Percentiles rank a stretch among this genome's conserved stretches.
Conservation (phyloP, 1,140 invertebrate genomes). For the Protaetia brevitarsis region DNA sequence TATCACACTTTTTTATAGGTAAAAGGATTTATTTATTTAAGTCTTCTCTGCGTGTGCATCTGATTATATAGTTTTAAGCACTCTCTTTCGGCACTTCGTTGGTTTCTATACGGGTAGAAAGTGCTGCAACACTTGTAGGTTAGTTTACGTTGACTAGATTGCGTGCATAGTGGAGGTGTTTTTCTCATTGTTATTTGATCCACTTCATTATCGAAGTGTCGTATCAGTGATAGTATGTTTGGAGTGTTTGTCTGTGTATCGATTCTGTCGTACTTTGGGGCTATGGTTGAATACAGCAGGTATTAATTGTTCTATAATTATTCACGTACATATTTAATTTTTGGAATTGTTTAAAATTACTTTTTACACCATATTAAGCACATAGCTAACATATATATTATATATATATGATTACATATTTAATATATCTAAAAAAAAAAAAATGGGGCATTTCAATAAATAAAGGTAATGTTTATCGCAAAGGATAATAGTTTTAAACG, state of each 20-base stretch:
- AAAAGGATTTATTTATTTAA: too few species aligned
- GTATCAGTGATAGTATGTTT: background rate
- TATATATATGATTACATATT: too few species aligned
- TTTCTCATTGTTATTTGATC: conserved; percentile 1
- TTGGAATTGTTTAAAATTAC: background rate
- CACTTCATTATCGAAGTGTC: background rate
- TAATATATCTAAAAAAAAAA: too few species aligned
- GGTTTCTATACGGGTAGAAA: conserved; percentile 16
- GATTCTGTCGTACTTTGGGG: background rate
- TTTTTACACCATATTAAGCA: too few species aligned
- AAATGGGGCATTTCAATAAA: too few species aligned
- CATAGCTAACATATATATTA: too few species aligned
- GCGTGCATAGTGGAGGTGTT: background rate
- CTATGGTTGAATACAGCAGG: background rate
- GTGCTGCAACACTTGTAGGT: background rate
- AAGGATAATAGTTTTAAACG: too few species aligned
- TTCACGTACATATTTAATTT: background rate
- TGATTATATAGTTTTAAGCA: background rate
- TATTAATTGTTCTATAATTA: background rate
- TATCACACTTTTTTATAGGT: too few species aligned
- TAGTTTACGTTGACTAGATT: conserved; percentile 4
- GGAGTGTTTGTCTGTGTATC: background rate
- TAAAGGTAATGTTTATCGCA: too few species aligned
- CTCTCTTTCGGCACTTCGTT: background rate
- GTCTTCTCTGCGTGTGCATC: background rate